These are phyloP conservation scores for Sebastiscus albofasciatus DNA, from an alignment of 2,797 vertebrate species.

Conservation along the genomic window DNA sequence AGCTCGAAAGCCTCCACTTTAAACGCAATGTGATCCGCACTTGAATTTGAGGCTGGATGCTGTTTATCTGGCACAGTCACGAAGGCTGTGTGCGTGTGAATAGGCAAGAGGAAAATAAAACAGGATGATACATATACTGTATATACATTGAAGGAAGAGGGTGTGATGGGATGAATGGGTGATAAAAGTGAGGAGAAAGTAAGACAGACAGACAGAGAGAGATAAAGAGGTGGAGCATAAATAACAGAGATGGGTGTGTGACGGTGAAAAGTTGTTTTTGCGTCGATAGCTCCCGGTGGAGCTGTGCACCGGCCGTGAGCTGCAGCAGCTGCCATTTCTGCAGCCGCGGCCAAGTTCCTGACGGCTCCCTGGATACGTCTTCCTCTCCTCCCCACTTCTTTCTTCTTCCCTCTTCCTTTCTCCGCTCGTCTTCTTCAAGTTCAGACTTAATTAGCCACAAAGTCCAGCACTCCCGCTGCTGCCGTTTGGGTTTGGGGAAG, in stretches of 20 bases:
- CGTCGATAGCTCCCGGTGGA: constrained; percentile 39
- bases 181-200: not conserved
- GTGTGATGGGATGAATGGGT: constrained; percentile 6
- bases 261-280: constrained; percentile 50
- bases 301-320: constrained; percentile 42
- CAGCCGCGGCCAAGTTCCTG: constrained; percentile 72
- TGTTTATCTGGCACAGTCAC: constrained; percentile 2
- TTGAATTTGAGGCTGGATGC: constrained; percentile 5
- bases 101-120: not conserved
- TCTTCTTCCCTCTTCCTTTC: constrained; percentile 2
- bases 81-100: not conserved
- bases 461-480: constrained; percentile 24
- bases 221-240: constrained; percentile 8
- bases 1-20: constrained; percentile 15
- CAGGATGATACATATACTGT: too few species aligned
- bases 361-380: constrained; percentile 62
- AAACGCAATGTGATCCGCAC: constrained; percentile 13
- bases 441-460: constrained; percentile 35
- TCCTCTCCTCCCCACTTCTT: constrained; percentile 48
- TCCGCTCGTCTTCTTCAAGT: constrained; percentile 3
- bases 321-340: constrained; percentile 77
- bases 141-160: not conserved
- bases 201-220: not conserved
- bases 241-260: constrained; percentile 55
- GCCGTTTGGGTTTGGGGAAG: not conserved